phyloP scores from a whole-genome alignment of 2,797 vertebrate genomes.

The Pseudomugil tenellus region DNA sequence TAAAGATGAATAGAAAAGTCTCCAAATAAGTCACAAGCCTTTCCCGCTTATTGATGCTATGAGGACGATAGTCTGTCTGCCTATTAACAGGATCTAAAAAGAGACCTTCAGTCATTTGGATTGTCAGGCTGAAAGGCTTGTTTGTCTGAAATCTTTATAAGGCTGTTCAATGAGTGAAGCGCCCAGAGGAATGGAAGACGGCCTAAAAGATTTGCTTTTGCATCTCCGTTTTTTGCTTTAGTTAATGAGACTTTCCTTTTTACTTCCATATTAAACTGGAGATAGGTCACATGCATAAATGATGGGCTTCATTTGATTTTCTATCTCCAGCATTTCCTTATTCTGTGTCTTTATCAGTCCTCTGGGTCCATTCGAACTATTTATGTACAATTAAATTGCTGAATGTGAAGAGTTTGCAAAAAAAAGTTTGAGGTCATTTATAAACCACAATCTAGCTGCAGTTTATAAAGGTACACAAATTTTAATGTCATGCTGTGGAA shows the following conservation, averaged over 20 bases:
- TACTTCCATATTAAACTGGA: background rate
- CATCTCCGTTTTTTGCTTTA: conserved; percentile 3
- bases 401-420: background rate
- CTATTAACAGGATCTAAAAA: conserved; percentile 50
- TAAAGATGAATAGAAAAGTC: conserved; percentile 2
- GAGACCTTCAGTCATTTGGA: conserved; percentile 24
- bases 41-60: conserved; percentile 51
- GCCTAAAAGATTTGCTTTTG: conserved; percentile 25
- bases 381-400: background rate
- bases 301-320: background rate
- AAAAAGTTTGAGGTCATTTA: conserved; percentile 37
- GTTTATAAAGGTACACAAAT: conserved; percentile 34
- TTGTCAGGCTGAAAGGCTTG: conserved; percentile 19
- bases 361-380: background rate
- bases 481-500: conserved; percentile 14
- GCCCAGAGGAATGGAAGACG: conserved; percentile 14
- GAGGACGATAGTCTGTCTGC: conserved; percentile 39
- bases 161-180: conserved; percentile 16
- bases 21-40: conserved; percentile 13
- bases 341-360: background rate
- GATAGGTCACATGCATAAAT: background rate
- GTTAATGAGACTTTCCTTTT: background rate
- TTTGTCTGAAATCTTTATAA: conserved; percentile 31
- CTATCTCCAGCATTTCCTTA: background rate
- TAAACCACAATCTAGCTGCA: conserved; percentile 23